Base-by-base conservation (phyloP, 2,113 vertebrate species). In the Paramisgurnus dabryanus region DNA sequence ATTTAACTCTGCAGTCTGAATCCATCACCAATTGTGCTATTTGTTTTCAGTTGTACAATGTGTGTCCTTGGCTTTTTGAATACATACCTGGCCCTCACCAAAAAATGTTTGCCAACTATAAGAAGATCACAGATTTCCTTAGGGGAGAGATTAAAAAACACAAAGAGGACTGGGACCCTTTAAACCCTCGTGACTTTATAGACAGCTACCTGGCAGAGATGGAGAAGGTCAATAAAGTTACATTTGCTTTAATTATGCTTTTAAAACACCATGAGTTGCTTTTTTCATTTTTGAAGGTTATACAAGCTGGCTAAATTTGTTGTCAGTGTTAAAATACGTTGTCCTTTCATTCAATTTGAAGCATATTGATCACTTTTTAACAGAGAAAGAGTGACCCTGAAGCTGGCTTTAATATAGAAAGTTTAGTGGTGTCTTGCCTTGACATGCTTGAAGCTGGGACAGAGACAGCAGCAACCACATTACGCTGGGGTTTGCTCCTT, bases 401-500 rank as follows among this genome's bases (percentile, higher is more conserved):
- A 0, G 67, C 83, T 40, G 88, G 4, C 43, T 93, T 95, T 76
- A 41, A 34, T 6, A 85, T 92, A 4, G 82, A 90, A 12, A 85
- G 87, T 3, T 87, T 95, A 0, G 1, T 84, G n/a, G 17, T 40
- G 0, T 85, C 82, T 0, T 22, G 78, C 0, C 10, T 93, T 0
- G 94, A 94, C 53, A 81, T 94, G 63, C 82, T 94, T 40, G 76
- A 93, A 0, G 93, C 92, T 0, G 94, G 94, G 12, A 94, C 92
- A 0, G 93, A 95, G 86, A 94, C 90, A 8, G 87, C 90, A 0
- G 86, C 93, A 1, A 89, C 92, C 0, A 94, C 93, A 0, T 6
- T 94, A 4, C 88, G 86, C 66, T 95, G 93, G 94, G 93, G 78
- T 67, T 66, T 95, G 43, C 84, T 95, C 0, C 94, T 80, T 3